phyloP scores from a whole-genome alignment of 2,113 vertebrate genomes.

The Syrrhaptes paradoxus region DNA sequence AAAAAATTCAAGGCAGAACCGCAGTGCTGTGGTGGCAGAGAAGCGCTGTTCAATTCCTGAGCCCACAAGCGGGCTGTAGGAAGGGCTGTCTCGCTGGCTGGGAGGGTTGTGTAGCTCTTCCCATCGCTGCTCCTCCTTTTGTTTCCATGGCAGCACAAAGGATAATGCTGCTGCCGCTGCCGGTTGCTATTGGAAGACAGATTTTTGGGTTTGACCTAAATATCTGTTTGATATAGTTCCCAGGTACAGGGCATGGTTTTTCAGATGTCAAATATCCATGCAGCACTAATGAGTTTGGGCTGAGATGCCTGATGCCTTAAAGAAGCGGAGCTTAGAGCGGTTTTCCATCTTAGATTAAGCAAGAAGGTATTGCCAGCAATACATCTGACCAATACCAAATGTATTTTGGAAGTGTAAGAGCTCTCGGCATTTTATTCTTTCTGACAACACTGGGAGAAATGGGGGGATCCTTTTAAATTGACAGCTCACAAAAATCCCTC shows the following conservation, averaged over 20 bases:
- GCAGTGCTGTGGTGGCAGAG: fast-evolving
- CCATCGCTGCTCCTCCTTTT: neutral
- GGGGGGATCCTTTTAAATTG: neutral
- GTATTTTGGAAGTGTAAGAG: neutral
- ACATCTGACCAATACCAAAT: neutral
- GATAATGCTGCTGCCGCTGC: neutral
- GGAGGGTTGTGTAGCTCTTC: neutral
- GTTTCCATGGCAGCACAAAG: constrained; percentile 54
- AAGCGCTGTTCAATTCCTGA: neutral
- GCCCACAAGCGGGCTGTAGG: fast-evolving
- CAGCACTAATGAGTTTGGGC: neutral
- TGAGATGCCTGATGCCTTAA: neutral
- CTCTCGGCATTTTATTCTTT: neutral
- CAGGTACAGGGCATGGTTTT: neutral
- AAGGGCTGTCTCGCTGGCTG: neutral
- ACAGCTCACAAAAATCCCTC: neutral
- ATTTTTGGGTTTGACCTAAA: constrained; percentile 48
- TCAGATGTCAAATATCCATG: neutral
- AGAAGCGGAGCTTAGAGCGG: neutral
- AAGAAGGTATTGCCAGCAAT: neutral
- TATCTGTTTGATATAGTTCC: constrained; percentile 10
- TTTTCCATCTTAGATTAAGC: neutral
- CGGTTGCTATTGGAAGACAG: neutral
- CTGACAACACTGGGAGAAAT: neutral
- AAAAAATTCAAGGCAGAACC: neutral